Percentiles rank a stretch among this genome's conserved stretches.
phyloP scores from a whole-genome alignment of 2,113 vertebrate genomes.

The Condylura cristata region DNA sequence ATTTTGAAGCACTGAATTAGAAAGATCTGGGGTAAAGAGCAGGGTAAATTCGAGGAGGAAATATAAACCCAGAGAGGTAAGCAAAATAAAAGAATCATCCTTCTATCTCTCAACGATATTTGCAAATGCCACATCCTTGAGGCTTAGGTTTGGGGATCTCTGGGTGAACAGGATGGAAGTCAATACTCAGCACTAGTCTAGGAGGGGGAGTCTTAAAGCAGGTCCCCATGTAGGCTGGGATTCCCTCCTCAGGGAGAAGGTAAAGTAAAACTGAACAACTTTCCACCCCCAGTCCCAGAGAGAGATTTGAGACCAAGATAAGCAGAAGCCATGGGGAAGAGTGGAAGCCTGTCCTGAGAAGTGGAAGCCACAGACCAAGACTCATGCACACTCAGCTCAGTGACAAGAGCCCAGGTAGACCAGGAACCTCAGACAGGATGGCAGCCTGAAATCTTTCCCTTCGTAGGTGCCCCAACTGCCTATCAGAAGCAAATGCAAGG shows the following conservation, averaged over 20 bases:
- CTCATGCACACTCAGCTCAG: rapidly evolving
- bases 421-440: neutral
- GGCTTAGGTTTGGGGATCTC: neutral
- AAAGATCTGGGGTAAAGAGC: neutral
- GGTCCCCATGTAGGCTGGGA: neutral
- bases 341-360: neutral
- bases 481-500: neutral
- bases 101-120: too few relatives aligned
- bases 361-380: neutral
- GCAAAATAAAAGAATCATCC: neutral
- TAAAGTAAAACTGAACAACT: neutral
- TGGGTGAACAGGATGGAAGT: neutral
- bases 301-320: neutral
- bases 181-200: neutral
- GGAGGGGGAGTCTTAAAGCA: neutral
- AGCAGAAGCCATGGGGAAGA: neutral
- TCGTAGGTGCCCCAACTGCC: neutral
- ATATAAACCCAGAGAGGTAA: neutral
- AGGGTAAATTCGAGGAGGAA: neutral
- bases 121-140: neutral
- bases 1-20: neutral
- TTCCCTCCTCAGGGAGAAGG: neutral
- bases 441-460: neutral
- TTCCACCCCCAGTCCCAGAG: neutral
- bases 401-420: too few relatives aligned